Evolutionary conservation across 2,888 invertebrate genomes (phyloP).

Genomic region (Selenia dentaria): DNA sequence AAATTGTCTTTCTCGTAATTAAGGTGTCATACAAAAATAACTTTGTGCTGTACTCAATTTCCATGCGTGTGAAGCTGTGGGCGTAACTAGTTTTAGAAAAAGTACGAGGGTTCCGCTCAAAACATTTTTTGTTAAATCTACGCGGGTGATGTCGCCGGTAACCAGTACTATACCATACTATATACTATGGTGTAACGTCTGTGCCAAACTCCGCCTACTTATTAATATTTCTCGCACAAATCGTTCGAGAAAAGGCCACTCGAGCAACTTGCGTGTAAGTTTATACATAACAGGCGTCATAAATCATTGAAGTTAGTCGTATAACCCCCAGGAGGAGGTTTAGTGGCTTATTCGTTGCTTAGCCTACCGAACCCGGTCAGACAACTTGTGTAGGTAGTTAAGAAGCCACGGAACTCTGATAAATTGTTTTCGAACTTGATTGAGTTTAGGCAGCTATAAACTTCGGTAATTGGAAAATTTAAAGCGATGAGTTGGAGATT

Average conservation of each 20-base stretch:
- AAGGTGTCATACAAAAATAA: no score
- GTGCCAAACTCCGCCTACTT: not conserved
- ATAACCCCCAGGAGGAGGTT: constrained; percentile 39
- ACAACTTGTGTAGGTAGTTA: constrained; percentile 39
- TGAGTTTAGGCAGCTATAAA: constrained; percentile 12
- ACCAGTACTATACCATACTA: no score
- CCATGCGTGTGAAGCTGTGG: no score
- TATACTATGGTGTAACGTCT: no score
- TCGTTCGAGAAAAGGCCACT: constrained; percentile 7
- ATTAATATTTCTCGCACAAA: constrained; percentile 23
- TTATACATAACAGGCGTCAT: constrained; percentile 25
- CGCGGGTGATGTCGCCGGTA: no score
- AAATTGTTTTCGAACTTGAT: constrained; percentile 27
- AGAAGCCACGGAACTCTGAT: constrained; percentile 38
- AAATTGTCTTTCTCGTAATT: no score
- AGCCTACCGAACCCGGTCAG: constrained; percentile 38
- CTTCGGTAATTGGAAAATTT: constrained; percentile 18
- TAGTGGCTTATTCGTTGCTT: constrained; percentile 43
- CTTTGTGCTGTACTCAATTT: no score
- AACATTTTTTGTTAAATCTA: no score
- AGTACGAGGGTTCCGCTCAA: no score
- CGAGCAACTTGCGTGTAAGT: constrained; percentile 9
- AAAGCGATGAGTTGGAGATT: constrained; percentile 4
- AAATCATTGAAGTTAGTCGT: constrained; percentile 36
- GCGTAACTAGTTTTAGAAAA: no score